Conservation (phyloP, 2,113 vertebrate species). For the Tapirus terrestris region DNA sequence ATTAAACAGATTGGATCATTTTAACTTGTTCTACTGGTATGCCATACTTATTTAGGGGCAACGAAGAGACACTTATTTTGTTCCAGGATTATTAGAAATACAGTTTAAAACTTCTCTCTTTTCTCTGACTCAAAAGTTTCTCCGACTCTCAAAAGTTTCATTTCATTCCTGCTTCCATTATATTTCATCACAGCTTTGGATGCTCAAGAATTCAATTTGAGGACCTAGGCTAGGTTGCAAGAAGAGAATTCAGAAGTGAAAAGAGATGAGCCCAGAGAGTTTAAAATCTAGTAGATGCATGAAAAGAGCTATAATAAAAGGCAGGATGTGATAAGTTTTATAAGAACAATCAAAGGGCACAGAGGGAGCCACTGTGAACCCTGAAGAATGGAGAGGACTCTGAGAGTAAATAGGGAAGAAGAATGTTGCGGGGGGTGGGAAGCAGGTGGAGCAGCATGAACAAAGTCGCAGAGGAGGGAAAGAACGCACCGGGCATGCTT, state of each 20-base stretch:
- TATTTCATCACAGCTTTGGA: not conserved
- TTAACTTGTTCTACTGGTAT: not conserved
- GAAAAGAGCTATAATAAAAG: not conserved
- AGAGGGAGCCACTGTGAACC: not conserved
- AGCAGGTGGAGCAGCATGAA: not conserved
- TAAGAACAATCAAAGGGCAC: not conserved
- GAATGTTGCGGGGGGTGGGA: too few relatives aligned
- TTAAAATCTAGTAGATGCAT: not conserved
- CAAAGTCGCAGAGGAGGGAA: not conserved
- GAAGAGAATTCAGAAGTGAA: not conserved
- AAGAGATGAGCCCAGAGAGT: not conserved
- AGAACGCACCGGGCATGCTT: not conserved
- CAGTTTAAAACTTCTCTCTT: not conserved
- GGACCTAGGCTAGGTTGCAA: not conserved
- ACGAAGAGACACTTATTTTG: not conserved
- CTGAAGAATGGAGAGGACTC: not conserved
- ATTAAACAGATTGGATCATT: not conserved
- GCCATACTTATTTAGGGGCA: not conserved
- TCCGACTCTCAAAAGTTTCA: not conserved
- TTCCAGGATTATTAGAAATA: not conserved
- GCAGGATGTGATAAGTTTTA: not conserved
- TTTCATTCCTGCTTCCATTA: conserved; percentile 12
- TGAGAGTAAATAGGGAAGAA: not conserved
- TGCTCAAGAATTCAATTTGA: not conserved
- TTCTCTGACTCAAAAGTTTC: not conserved